Evolutionary conservation across 2,113 vertebrate species (phyloP), one percentile per base, ranked within the genome.

Genomic region (Dolichotis patagonum): DNA sequence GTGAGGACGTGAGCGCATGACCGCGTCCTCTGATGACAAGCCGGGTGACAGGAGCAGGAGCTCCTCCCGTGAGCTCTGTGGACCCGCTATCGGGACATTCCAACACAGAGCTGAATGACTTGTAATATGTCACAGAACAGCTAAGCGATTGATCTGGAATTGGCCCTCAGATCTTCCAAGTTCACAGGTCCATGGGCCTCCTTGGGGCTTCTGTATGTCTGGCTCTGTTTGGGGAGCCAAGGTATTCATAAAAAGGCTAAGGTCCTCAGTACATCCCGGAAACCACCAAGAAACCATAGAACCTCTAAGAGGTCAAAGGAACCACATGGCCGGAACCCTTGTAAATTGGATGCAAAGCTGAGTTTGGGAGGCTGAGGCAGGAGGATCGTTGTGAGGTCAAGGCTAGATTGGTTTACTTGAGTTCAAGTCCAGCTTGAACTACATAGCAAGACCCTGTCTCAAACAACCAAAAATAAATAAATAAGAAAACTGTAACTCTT

Each of bases 71-170:
- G 7, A 56, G 63, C 58, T 65, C 7, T 82, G 7, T 58, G 52
- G 62, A 65, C 46, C 65, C 1, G 0, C 75, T 22, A 73, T 82
- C n/a, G 3, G 38, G 17, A 0, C 7, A 26, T 43, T 19, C 13
- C 19, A 17, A 63, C 49, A 49, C 1, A 38, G 26, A 46, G n/a
- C 19, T 28, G 22, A 65, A 14, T 32, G 54, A 75, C 52, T 30
- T 62, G 35, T 41, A 11, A 67, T 46, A 77, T 24, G 7, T n/a
- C 82, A 52, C 30, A 54, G 38, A n/a, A 62, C 85, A 52, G 30
- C 63, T 35, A 52, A 35, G 54, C 35, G 12, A 32, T 26, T 3
- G 38, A 49, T 16, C 43, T 13, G 2, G 80, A 71, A 71, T 9
- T 56, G 41, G 49, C 19, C 63, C 19, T 88, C 85, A 20, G 58